phyloP scores from a whole-genome alignment of 2,888 invertebrate species.

The Brachyptera putata region DNA sequence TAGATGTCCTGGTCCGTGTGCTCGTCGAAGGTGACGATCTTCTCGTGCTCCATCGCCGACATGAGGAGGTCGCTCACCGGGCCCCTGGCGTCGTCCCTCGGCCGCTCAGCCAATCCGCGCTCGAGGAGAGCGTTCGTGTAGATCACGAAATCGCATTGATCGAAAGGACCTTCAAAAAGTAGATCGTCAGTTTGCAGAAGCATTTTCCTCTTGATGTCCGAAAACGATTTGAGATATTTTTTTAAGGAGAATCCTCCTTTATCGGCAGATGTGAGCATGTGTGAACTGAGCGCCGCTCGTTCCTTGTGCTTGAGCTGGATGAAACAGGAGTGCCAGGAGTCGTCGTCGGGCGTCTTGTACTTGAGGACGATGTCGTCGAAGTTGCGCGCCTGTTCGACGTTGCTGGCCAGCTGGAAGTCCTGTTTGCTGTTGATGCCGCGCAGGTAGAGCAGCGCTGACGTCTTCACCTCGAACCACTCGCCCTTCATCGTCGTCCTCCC shows the following conservation, averaged over 20 bases:
- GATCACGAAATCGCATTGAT: conserved; percentile 13
- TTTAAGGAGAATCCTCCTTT: conserved; percentile 7
- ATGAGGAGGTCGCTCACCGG: not conserved
- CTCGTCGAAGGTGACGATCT: conserved; percentile 2
- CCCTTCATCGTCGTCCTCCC: conserved; percentile 16
- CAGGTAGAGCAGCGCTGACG: conserved; percentile 14
- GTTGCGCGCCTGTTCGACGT: conserved; percentile 13
- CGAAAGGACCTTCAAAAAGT: not conserved
- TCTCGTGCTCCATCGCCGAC: not conserved
- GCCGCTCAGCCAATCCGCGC: not conserved
- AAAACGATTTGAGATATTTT: conserved; percentile 5
- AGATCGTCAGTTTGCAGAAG: not conserved
- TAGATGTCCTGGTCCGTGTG: conserved; percentile 1
- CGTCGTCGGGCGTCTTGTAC: not conserved
- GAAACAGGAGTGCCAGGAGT: conserved; percentile 9
- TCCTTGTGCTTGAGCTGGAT: conserved; percentile 19
- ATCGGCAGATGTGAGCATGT: not conserved
- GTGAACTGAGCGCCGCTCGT: not conserved
- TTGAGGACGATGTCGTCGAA: conserved; percentile 19
- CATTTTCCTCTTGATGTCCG: conserved; percentile 11
- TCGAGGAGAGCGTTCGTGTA: conserved; percentile 9
- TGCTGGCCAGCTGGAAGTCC: conserved; percentile 13
- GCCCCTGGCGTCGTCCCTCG: not conserved
- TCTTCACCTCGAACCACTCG: conserved; percentile 19
- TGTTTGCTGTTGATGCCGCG: conserved; percentile 16